Conservation (phyloP, 1,140 invertebrate species). For the Melipona quadrifasciata region DNA sequence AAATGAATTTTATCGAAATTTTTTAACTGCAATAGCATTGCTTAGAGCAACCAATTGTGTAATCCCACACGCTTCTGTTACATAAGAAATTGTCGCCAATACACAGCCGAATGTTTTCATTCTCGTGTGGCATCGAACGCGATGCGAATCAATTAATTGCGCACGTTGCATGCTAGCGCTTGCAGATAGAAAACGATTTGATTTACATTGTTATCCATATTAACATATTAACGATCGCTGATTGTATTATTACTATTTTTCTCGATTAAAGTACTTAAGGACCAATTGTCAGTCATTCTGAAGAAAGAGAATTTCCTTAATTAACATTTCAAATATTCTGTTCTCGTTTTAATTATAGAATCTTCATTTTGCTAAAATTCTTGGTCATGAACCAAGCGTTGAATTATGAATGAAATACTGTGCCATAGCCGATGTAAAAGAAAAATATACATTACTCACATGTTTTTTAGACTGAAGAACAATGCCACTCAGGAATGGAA, state of each 20-base stretch:
- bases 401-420: neutral
- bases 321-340: neutral
- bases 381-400: neutral
- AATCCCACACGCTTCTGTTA: slow-evolving; percentile 7
- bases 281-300: neutral
- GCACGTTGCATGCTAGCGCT: neutral
- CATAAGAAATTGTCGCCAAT: slow-evolving; percentile 30
- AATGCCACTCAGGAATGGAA: neutral
- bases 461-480: slow-evolving; percentile 7
- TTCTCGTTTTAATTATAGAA: neutral
- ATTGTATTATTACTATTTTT: neutral
- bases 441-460: slow-evolving; percentile 11
- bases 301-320: neutral
- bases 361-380: neutral
- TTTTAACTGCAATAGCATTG: slow-evolving; percentile 9
- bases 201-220: neutral
- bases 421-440: no score
- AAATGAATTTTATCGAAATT: slow-evolving; percentile 32
- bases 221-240: neutral
- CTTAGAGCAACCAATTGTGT: slow-evolving; percentile 9
- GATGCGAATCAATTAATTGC: slow-evolving; percentile 18
- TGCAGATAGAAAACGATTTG: neutral
- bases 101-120: neutral
- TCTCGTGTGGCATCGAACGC: neutral
- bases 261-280: no score